Evolutionary conservation across 2,113 vertebrate species (phyloP).

Genomic region (Vulpes lagopus): DNA sequence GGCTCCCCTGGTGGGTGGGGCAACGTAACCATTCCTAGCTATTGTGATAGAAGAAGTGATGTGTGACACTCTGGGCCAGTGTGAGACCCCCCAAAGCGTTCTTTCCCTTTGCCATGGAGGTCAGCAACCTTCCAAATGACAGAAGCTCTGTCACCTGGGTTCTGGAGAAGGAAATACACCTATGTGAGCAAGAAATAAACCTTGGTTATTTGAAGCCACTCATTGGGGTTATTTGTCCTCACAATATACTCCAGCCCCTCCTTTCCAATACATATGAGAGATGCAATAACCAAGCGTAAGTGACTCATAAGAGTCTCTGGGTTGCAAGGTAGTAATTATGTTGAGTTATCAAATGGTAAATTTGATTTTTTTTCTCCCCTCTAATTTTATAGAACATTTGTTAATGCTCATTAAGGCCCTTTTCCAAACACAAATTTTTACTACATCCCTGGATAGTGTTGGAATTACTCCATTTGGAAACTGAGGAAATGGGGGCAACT

Average conservation of each 20-base stretch:
- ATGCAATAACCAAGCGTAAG: background rate
- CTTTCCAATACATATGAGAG: background rate
- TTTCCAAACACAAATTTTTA: constrained; percentile 41
- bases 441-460: background rate
- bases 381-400: constrained; percentile 30
- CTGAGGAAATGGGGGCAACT: background rate
- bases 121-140: background rate
- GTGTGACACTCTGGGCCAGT: too few relatives aligned
- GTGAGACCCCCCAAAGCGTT: background rate
- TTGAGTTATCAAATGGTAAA: background rate
- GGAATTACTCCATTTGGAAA: constrained; percentile 6
- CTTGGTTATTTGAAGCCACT: background rate
- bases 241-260: background rate
- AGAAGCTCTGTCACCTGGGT: background rate
- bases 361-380: background rate
- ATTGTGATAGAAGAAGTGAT: background rate
- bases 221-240: background rate
- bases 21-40: background rate
- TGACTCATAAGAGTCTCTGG: background rate
- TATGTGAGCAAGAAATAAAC: background rate
- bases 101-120: background rate
- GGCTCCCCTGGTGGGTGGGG: background rate
- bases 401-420: background rate
- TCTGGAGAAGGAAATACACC: background rate
- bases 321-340: background rate